A percentile compares a stretch with the other conserved stretches of the same genome.
Conservation (phyloP, 1,140 invertebrate genomes). For the Trichonephila inaurata region DNA sequence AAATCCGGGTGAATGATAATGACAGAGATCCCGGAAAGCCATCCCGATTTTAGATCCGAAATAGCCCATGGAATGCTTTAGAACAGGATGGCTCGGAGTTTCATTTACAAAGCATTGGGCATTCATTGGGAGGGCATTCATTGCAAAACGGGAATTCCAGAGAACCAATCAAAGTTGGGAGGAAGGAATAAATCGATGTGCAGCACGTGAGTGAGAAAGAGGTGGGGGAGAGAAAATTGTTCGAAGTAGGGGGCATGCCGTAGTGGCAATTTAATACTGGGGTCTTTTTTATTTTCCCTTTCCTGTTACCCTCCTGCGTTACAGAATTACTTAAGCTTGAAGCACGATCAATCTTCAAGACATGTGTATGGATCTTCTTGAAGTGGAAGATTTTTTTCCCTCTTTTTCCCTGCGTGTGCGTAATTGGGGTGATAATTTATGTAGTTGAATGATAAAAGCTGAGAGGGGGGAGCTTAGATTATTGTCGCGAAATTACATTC, state of each 20-base stretch:
- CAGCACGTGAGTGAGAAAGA: background rate
- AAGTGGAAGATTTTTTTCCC: no score
- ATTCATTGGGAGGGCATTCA: background rate
- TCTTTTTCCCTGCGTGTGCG: no score
- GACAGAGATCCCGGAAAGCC: background rate
- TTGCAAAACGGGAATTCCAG: slow-evolving; percentile 24
- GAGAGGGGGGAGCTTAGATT: no score
- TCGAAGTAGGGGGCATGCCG: background rate
- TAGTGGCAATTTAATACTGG: background rate
- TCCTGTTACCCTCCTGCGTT: background rate
- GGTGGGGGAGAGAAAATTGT: background rate
- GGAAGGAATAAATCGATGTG: background rate
- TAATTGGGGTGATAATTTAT: no score
- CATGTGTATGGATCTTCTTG: background rate
- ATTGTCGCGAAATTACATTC: no score
- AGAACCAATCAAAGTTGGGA: background rate
- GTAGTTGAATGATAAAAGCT: no score
- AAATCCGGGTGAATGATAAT: background rate
- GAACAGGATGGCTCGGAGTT: background rate
- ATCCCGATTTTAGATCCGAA: background rate
- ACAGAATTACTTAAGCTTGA: background rate
- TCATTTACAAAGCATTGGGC: slow-evolving; percentile 3
- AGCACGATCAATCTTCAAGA: background rate
- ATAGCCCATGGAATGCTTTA: background rate
- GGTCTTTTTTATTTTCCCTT: background rate